These are phyloP conservation scores for Sarcophaga variegata DNA, from an alignment of 2,888 invertebrate species.

Conservation along the genomic window DNA sequence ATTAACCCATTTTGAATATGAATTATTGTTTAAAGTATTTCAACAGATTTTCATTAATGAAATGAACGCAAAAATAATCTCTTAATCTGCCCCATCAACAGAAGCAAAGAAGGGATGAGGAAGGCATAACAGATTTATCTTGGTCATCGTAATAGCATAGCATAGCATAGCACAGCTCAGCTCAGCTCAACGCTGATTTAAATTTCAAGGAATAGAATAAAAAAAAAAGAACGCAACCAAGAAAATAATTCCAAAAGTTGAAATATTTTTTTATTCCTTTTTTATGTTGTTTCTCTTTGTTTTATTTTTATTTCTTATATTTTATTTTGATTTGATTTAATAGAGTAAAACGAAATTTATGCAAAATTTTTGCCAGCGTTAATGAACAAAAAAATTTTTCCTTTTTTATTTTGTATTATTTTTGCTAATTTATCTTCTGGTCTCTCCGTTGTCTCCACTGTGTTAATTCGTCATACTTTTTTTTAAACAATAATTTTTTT, in stretches of 20 bases:
- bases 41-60: background rate
- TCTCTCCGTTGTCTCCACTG: conserved; percentile 21
- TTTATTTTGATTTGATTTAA: background rate
- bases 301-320: too few relatives aligned
- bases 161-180: too few relatives aligned
- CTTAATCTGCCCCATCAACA: conserved; percentile 20
- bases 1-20: conserved; percentile 40
- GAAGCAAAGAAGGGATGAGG: background rate
- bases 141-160: conserved; percentile 31
- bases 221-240: background rate
- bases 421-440: conserved; percentile 60
- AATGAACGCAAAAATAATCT: conserved; percentile 18
- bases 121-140: conserved; percentile 35
- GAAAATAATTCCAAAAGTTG: conserved; percentile 51
- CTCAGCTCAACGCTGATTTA: conserved; percentile 30
- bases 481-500: conserved; percentile 9
- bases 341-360: background rate
- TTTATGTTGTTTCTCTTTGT: background rate
- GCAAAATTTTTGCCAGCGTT: background rate
- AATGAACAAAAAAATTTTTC: background rate
- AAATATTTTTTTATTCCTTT: conserved; percentile 27
- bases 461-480: conserved; percentile 62
- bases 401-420: background rate
- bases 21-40: background rate
- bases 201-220: conserved; percentile 25